These are phyloP conservation scores for Ascaphus truei DNA, from an alignment of 2,113 vertebrate genomes.

Conservation along the genomic window DNA sequence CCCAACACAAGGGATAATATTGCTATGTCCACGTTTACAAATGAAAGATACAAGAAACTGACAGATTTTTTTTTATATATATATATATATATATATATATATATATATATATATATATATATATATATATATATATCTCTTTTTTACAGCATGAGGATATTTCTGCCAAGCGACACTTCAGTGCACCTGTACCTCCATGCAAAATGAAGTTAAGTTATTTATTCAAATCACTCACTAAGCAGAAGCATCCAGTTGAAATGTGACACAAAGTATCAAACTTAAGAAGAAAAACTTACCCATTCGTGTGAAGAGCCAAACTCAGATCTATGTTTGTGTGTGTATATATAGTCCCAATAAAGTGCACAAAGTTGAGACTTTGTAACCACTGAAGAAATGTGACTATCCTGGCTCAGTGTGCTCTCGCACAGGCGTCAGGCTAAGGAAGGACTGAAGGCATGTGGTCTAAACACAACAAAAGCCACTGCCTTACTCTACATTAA, in stretches of 20 bases:
- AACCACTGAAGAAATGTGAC: slow-evolving; percentile 55
- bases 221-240: background rate
- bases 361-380: slow-evolving; percentile 65
- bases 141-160: no score
- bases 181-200: no score
- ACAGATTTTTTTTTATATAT: no score
- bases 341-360: slow-evolving; percentile 56
- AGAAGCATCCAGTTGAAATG: background rate
- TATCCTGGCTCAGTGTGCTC: slow-evolving; percentile 56
- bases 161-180: no score
- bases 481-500: slow-evolving; percentile 89
- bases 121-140: no score
- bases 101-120: no score
- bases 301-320: slow-evolving; percentile 63
- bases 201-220: background rate
- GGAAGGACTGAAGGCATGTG: slow-evolving; percentile 89
- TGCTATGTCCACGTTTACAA: slow-evolving; percentile 37
- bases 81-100: no score
- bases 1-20: slow-evolving; percentile 58
- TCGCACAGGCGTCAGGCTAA: slow-evolving; percentile 65
- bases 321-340: slow-evolving; percentile 26
- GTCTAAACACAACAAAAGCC: slow-evolving; percentile 96
- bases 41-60: background rate
- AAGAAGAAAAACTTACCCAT: slow-evolving; percentile 76
- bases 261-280: slow-evolving; percentile 3